These are phyloP conservation scores for Dysidea cf. avara DNA, from an alignment of 37 sponge, comb jelly and placozoan species.

Conservation along the genomic window DNA sequence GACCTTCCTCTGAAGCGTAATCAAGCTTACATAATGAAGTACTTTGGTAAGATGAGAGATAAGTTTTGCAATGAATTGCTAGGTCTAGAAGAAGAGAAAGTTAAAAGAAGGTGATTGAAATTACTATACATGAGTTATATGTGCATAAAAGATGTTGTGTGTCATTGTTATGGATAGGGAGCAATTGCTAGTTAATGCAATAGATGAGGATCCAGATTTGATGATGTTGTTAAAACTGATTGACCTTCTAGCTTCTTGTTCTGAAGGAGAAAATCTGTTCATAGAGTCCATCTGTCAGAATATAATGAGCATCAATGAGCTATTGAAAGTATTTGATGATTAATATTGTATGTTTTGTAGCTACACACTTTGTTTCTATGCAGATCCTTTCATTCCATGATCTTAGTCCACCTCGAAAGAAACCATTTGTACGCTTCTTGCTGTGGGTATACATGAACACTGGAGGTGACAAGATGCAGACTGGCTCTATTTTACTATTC, in stretches of 20 bases:
- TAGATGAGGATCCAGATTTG: slow-evolving; percentile 10
- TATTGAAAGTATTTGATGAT: too few species aligned
- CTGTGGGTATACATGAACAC: slow-evolving; percentile 73
- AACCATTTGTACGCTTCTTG: slow-evolving; percentile 68
- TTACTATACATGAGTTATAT: too few species aligned
- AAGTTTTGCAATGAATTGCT: slow-evolving; percentile 39
- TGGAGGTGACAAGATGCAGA: slow-evolving; percentile 30
- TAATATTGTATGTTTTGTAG: slow-evolving; percentile 6
- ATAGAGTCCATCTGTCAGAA: slow-evolving; percentile 83
- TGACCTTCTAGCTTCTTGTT: slow-evolving; percentile 75
- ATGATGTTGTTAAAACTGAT: slow-evolving; percentile 36
- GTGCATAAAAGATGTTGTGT: too few species aligned
- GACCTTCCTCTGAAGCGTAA: slow-evolving; percentile 69
- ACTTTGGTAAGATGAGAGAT: slow-evolving; percentile 53
- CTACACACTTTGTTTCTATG: neutral
- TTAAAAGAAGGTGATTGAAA: slow-evolving; percentile 22
- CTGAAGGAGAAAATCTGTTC: slow-evolving; percentile 70
- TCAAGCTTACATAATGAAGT: slow-evolving; percentile 57
- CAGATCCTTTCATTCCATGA: slow-evolving; percentile 15
- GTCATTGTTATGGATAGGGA: too few species aligned
- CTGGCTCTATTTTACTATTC: slow-evolving; percentile 24
- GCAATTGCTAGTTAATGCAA: neutral
- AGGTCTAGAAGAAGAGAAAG: slow-evolving; percentile 19
- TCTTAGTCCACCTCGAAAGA: slow-evolving; percentile 40
- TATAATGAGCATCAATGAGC: slow-evolving; percentile 46